These are phyloP conservation scores for Smittia sp. DNA, from an alignment of 2,888 invertebrate species.

Conservation along the genomic window DNA sequence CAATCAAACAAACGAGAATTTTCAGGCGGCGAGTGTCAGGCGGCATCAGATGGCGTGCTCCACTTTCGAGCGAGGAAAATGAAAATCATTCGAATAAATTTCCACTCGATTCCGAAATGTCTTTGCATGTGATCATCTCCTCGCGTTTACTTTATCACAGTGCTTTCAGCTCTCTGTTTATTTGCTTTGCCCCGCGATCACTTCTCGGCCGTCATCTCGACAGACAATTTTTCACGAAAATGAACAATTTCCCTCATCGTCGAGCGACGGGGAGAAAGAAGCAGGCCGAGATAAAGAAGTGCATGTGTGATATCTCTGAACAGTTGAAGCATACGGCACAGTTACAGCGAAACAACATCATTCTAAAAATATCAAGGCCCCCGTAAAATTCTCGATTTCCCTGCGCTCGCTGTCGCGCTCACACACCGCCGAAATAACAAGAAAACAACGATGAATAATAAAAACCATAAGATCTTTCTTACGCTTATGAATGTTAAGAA, in stretches of 20 bases:
- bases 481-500: not conserved
- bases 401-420: constrained; percentile 3
- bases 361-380: constrained; percentile 41
- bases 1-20: constrained; percentile 22
- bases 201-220: not conserved
- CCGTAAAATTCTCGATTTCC: constrained; percentile 15
- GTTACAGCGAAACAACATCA: constrained; percentile 20
- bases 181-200: not conserved
- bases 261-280: not conserved
- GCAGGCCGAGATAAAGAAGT: constrained; percentile 33
- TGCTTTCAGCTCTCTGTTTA: not conserved
- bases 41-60: constrained; percentile 27
- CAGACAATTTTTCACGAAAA: not conserved
- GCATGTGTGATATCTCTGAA: constrained; percentile 40
- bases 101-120: not conserved
- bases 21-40: not conserved
- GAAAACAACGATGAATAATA: constrained; percentile 21
- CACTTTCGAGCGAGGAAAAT: not conserved
- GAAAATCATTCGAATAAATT: not conserved
- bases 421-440: not conserved
- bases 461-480: constrained; percentile 20
- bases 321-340: constrained; percentile 32
- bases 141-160: constrained; percentile 32
- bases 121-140: constrained; percentile 34
- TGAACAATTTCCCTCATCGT: not conserved